phyloP scores from a whole-genome alignment of 2,888 invertebrate species.

The Coronaproctus castanopsis region DNA sequence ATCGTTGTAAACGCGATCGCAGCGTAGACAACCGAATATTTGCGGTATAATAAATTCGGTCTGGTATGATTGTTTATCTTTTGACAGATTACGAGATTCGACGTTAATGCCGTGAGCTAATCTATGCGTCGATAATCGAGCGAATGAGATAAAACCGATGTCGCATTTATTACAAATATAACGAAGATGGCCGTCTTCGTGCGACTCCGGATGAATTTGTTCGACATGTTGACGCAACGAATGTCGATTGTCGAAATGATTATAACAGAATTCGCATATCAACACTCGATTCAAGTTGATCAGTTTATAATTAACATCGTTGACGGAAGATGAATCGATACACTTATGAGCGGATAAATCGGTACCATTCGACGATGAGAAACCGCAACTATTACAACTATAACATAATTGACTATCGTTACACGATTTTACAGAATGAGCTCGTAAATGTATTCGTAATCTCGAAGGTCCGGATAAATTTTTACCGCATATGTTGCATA shows the following conservation, averaged over 20 bases:
- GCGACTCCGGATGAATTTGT: background rate
- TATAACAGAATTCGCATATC: constrained; percentile 34
- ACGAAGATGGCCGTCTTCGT: background rate
- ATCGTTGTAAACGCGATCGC: background rate
- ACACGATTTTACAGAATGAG: constrained; percentile 29
- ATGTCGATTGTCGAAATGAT: constrained; percentile 31
- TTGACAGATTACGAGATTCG: too few species aligned
- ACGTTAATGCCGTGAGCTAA: constrained; percentile 17
- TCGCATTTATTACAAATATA: constrained; percentile 30
- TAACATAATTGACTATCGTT: constrained; percentile 15
- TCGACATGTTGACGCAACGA: constrained; percentile 30
- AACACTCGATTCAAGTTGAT: too few species aligned
- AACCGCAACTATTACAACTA: constrained; percentile 20
- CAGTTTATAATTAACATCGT: too few species aligned
- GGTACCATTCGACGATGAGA: constrained; percentile 2
- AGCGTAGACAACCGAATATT: background rate
- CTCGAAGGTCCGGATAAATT: constrained; percentile 33
- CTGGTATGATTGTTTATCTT: too few species aligned
- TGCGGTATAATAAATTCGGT: background rate
- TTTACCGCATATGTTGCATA: constrained; percentile 35
- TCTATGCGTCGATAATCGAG: constrained; percentile 20
- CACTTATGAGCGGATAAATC: background rate
- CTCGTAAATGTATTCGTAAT: constrained; percentile 32
- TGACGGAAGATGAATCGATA: too few species aligned
- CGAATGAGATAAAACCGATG: constrained; percentile 34